Evolutionary conservation across 2,797 vertebrate genomes (phyloP).

Genomic region (Tapirus indicus): DNA sequence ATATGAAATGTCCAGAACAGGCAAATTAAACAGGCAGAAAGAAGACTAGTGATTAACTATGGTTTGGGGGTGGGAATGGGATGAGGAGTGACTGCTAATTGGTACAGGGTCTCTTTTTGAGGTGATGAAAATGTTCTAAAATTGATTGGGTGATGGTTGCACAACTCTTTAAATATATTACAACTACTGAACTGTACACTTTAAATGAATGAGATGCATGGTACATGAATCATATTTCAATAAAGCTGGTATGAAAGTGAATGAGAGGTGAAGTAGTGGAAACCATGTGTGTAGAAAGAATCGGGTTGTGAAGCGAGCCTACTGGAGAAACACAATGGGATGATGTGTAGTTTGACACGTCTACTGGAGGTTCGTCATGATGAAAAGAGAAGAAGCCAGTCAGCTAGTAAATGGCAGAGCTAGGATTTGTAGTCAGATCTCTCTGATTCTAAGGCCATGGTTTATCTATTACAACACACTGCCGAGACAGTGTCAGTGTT

Average conservation of each 20-base stretch:
- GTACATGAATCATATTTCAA: background rate
- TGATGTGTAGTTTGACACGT: background rate
- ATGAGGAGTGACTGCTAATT: background rate
- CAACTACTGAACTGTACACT: background rate
- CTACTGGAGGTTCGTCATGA: background rate
- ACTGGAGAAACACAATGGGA: background rate
- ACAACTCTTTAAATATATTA: background rate
- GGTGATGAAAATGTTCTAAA: background rate
- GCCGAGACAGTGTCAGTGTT: background rate
- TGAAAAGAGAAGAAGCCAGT: background rate
- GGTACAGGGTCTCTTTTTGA: background rate
- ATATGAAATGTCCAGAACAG: background rate
- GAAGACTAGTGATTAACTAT: background rate
- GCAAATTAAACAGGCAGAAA: background rate
- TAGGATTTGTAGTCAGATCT: background rate
- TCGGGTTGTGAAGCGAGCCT: background rate
- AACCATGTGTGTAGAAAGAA: background rate
- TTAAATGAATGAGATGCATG: background rate
- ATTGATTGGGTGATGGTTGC: background rate
- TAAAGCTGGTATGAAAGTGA: background rate
- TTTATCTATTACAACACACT: background rate
- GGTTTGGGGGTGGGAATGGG: background rate
- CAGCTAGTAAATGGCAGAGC: background rate
- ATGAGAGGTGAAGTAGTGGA: background rate
- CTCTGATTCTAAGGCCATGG: no score